These are phyloP conservation scores for Hermaeophaga mercurialis DNA, from an alignment of 2,888 invertebrate species.

Conservation along the genomic window DNA sequence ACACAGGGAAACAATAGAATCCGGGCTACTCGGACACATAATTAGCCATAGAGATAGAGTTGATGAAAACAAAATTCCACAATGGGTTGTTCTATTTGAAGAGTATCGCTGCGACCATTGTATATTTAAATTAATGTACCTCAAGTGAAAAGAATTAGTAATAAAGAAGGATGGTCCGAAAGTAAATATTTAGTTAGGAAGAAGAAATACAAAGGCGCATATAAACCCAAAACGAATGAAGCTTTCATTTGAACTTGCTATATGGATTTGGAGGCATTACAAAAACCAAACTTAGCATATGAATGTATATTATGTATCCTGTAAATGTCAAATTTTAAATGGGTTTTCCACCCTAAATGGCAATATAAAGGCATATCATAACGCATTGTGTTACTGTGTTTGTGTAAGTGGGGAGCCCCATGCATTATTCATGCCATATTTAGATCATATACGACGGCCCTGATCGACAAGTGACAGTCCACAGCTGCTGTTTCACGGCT, in stretches of 20 bases:
- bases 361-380: constrained; percentile 56
- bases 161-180: constrained; percentile 39
- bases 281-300: constrained; percentile 55
- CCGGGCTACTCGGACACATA: constrained; percentile 19
- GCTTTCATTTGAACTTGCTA: constrained; percentile 44
- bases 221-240: constrained; percentile 37
- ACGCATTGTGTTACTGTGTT: constrained; percentile 49
- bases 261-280: constrained; percentile 35
- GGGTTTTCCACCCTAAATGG: constrained; percentile 57
- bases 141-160: constrained; percentile 35
- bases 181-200: constrained; percentile 47
- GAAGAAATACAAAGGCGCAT: constrained; percentile 43
- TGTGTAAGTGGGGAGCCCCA: constrained; percentile 51
- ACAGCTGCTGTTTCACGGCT: constrained; percentile 58
- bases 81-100: constrained; percentile 30
- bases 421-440: constrained; percentile 56
- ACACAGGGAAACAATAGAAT: too few relatives aligned
- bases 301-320: constrained; percentile 54
- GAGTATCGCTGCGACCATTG: constrained; percentile 34
- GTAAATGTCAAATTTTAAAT: constrained; percentile 58
- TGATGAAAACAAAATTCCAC: constrained; percentile 27
- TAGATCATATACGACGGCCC: constrained; percentile 50
- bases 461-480: constrained; percentile 59
- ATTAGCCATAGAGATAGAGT: constrained; percentile 24
- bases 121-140: constrained; percentile 35